phyloP scores from a whole-genome alignment of 1,140 invertebrate species.

The Acyrthosiphon pisum region DNA sequence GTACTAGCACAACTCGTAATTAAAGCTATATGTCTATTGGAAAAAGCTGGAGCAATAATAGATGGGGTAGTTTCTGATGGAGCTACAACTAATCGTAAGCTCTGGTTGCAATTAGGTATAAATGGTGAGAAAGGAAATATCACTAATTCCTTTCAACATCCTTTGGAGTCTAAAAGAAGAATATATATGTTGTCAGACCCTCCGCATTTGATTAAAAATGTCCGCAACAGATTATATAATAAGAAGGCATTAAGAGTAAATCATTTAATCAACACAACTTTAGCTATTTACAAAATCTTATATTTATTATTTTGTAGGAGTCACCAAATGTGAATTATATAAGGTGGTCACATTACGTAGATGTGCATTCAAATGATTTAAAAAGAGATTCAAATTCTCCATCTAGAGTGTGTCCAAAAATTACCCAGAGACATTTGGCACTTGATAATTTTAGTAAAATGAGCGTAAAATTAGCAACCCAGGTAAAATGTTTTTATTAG shows the following conservation, averaged over 20 bases:
- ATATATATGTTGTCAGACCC: not conserved
- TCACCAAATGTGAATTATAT: not conserved
- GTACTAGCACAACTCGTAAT: not conserved
- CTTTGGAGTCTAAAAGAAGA: too few species aligned
- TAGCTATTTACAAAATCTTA: too few species aligned
- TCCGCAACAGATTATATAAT: not conserved
- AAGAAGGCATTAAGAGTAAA: not conserved
- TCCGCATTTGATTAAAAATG: not conserved
- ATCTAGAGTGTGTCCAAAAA: not conserved
- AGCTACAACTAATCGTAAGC: not conserved
- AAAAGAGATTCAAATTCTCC: not conserved
- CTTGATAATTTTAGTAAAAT: not conserved
- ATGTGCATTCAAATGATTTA: not conserved
- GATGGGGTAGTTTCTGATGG: not conserved
- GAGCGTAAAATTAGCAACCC: not conserved
- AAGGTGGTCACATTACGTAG: not conserved
- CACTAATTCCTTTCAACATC: not conserved
- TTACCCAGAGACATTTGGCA: too few species aligned
- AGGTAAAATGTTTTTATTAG: not conserved
- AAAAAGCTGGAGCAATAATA: not conserved
- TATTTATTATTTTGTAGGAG: not conserved
- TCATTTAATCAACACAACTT: not conserved
- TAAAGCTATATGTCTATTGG: not conserved
- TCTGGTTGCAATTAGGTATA: not conserved
- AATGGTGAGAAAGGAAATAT: not conserved